A percentile compares a stretch with the other conserved stretches of the same genome.
Evolutionary conservation across 2,797 vertebrate species (phyloP).

Genomic region (Muscicapa comitata): DNA sequence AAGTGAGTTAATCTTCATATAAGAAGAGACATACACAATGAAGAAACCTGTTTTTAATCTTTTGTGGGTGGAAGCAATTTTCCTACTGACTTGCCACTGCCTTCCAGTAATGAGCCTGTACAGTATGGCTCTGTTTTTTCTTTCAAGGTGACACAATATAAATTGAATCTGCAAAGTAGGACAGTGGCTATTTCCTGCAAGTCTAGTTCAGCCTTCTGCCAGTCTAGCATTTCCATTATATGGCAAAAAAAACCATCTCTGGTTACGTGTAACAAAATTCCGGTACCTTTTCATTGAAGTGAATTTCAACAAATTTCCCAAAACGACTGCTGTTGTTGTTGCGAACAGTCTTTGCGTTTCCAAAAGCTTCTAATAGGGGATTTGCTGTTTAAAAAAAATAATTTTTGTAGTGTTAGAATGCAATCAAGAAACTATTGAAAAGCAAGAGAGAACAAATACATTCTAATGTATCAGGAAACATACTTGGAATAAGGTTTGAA

Average conservation of each 20-base stretch:
- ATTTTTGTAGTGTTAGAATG: not conserved
- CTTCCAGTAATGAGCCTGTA: not conserved
- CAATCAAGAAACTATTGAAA: not conserved
- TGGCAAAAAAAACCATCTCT: not conserved
- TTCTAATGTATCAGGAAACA: not conserved
- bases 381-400: conserved; percentile 80
- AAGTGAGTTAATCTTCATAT: not conserved
- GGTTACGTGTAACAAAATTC: not conserved
- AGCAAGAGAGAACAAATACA: not conserved
- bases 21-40: not conserved
- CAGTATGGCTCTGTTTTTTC: not conserved
- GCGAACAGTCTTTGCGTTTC: conserved; percentile 97
- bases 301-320: conserved; percentile 99
- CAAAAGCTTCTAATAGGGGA: conserved; percentile 95
- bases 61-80: not conserved
- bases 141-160: not conserved
- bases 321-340: conserved; percentile 99
- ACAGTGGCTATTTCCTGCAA: not conserved
- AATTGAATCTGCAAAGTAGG: not conserved
- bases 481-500: not conserved
- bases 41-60: not conserved
- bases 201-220: not conserved
- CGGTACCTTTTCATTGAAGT: conserved; percentile 94
- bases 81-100: not conserved
- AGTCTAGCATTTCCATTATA: not conserved